phyloP scores from a whole-genome alignment of 2,797 vertebrate species.

The Chelon auratus region DNA sequence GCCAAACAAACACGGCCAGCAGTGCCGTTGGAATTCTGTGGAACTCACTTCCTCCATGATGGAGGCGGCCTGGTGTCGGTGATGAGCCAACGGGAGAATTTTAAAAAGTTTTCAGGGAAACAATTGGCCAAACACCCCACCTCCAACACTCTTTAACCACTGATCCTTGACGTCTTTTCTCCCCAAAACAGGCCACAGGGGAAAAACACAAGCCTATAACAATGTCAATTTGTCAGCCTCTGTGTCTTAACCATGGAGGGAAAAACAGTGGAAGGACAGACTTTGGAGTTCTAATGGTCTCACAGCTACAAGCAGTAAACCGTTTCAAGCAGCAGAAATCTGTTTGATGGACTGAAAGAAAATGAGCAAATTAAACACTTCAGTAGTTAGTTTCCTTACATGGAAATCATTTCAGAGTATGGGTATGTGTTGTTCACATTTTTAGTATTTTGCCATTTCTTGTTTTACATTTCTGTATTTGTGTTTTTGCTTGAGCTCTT shows the following conservation, averaged over 20 bases:
- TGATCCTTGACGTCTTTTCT: constrained; percentile 34
- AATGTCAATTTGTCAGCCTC: constrained; percentile 55
- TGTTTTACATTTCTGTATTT: neutral
- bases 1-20: constrained; percentile 75
- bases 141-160: constrained; percentile 40
- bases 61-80: constrained; percentile 51
- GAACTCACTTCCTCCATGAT: constrained; percentile 56
- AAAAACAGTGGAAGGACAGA: constrained; percentile 41
- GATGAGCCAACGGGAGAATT: constrained; percentile 41
- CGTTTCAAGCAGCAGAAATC: neutral
- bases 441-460: neutral
- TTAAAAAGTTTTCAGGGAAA: constrained; percentile 29
- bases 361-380: constrained; percentile 4
- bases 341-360: neutral
- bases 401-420: neutral
- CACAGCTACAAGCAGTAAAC: neutral
- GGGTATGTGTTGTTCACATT: neutral
- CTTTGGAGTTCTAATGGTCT: constrained; percentile 44
- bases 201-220: constrained; percentile 50
- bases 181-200: constrained; percentile 30
- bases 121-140: constrained; percentile 46
- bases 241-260: constrained; percentile 31
- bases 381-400: neutral
- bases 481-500: no score
- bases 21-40: constrained; percentile 65